A percentile compares a stretch with the other conserved stretches of the same genome.
Evolutionary conservation across 2,113 vertebrate genomes (phyloP).

Genomic region (Nothobranchius furzeri): DNA sequence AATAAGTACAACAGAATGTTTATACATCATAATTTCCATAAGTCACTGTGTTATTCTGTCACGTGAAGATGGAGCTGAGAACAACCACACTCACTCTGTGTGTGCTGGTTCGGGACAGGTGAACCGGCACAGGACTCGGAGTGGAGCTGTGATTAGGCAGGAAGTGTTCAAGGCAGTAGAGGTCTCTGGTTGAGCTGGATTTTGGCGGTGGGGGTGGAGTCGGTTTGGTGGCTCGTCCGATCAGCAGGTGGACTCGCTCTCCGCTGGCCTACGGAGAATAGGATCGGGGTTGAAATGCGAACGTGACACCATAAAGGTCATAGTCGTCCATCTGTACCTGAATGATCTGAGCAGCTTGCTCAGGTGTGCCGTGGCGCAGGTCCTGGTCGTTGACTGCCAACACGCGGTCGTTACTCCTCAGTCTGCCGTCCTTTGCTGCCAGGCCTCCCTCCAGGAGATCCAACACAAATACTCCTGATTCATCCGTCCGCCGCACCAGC

Average conservation of each 20-base stretch:
- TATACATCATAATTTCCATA: too few relatives aligned
- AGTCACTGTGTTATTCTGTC: too few relatives aligned
- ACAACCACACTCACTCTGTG: conserved; percentile 72
- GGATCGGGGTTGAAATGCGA: conserved; percentile 31
- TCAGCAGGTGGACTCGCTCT: conserved; percentile 89
- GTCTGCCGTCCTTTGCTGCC: conserved; percentile 91
- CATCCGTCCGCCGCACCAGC: conserved; percentile 92
- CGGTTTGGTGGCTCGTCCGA: conserved; percentile 86
- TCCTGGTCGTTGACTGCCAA: conserved; percentile 95
- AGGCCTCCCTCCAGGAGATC: conserved; percentile 94
- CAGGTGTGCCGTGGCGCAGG: conserved; percentile 91
- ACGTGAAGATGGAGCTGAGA: not conserved
- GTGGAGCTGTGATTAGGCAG: conserved; percentile 87
- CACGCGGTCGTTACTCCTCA: conserved; percentile 92
- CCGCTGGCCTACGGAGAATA: conserved; percentile 86
- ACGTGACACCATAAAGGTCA: not conserved
- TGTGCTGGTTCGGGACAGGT: conserved; percentile 75
- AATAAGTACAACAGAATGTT: too few relatives aligned
- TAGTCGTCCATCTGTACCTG: conserved; percentile 80
- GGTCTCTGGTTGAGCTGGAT: conserved; percentile 84
- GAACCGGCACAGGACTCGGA: conserved; percentile 73
- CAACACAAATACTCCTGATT: conserved; percentile 93
- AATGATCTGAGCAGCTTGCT: conserved; percentile 96
- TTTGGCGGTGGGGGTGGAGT: conserved; percentile 78
- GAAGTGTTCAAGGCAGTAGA: conserved; percentile 84